A percentile compares a stretch with the other conserved stretches of the same genome.
phyloP scores from a whole-genome alignment of 1,140 invertebrate species.

The Danaus melanippus region DNA sequence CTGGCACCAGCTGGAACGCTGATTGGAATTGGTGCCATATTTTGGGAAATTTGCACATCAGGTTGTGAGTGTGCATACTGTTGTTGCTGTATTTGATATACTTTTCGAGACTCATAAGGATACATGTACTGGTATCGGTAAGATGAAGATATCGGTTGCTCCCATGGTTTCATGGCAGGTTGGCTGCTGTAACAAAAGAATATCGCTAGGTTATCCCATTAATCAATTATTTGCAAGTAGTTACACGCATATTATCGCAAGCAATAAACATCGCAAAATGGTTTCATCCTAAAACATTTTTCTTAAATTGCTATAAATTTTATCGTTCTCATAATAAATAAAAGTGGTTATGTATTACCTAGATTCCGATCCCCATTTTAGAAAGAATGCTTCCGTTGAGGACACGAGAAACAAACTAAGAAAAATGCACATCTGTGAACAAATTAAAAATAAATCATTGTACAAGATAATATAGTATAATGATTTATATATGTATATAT shows the following conservation, averaged over 20 bases:
- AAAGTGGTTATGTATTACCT: slow-evolving; percentile 40
- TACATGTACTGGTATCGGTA: slow-evolving; percentile 67
- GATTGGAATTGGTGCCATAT: slow-evolving; percentile 63
- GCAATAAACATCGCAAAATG: too few species aligned
- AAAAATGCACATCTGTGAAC: slow-evolving; percentile 48
- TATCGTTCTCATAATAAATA: neutral
- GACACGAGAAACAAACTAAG: slow-evolving; percentile 46
- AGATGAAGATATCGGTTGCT: slow-evolving; percentile 37
- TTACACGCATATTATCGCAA: too few species aligned
- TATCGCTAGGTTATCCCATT: too few species aligned
- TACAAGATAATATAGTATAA: too few species aligned
- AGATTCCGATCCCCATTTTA: slow-evolving; percentile 67
- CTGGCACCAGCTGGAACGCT: slow-evolving; percentile 68
- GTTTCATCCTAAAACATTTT: too few species aligned
- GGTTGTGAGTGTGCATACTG: slow-evolving; percentile 37
- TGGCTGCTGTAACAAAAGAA: slow-evolving; percentile 45
- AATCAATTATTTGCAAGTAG: too few species aligned
- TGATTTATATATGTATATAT: too few species aligned
- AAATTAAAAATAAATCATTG: neutral
- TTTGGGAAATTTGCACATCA: slow-evolving; percentile 45
- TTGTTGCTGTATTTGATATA: slow-evolving; percentile 48
- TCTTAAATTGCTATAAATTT: too few species aligned
- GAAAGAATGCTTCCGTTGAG: slow-evolving; percentile 59
- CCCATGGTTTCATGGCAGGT: slow-evolving; percentile 44
- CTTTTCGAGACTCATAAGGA: slow-evolving; percentile 57